Evolutionary conservation across 2,888 invertebrate genomes (phyloP).

Genomic region (Panorpa germanica): DNA sequence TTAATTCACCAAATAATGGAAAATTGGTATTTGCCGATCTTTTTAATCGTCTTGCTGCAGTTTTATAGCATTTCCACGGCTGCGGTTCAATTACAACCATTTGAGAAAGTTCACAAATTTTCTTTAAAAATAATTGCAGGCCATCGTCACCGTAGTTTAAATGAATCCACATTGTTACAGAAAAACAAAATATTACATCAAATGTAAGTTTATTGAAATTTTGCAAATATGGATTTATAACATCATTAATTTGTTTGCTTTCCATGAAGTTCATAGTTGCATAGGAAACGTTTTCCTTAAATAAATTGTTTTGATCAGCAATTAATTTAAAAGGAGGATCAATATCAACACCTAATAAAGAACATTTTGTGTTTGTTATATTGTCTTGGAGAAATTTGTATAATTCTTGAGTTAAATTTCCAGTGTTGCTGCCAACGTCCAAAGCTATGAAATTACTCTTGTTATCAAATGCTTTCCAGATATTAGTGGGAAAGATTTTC

Average conservation of each 20-base stretch:
- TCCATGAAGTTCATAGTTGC: conserved; percentile 39
- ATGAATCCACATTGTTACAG: conserved; percentile 84
- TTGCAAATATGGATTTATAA: conserved; percentile 29
- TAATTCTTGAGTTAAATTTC: conserved; percentile 46
- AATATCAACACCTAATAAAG: conserved; percentile 53
- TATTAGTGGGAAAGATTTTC: conserved; percentile 33
- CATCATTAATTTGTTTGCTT: conserved; percentile 12
- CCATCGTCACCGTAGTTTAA: conserved; percentile 64
- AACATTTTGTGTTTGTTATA: conserved; percentile 21
- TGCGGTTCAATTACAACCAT: conserved; percentile 63
- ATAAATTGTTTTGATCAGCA: conserved; percentile 33
- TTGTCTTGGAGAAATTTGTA: conserved; percentile 28
- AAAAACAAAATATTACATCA: conserved; percentile 58
- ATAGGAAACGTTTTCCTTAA: conserved; percentile 29
- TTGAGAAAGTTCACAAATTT: conserved; percentile 30
- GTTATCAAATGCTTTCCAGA: conserved; percentile 21
- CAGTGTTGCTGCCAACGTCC: conserved; percentile 65
- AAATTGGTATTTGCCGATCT: conserved; percentile 37
- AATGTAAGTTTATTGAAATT: conserved; percentile 28
- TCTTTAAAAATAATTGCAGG: conserved; percentile 37
- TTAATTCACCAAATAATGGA: conserved; percentile 34
- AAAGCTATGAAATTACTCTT: conserved; percentile 31
- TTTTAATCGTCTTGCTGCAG: conserved; percentile 52
- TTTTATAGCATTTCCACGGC: conserved; percentile 68
- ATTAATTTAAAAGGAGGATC: conserved; percentile 49